A percentile compares a stretch with the other conserved stretches of the same genome.
phyloP scores from a whole-genome alignment of 2,888 invertebrate genomes.

The Drosophila percnosoma region DNA sequence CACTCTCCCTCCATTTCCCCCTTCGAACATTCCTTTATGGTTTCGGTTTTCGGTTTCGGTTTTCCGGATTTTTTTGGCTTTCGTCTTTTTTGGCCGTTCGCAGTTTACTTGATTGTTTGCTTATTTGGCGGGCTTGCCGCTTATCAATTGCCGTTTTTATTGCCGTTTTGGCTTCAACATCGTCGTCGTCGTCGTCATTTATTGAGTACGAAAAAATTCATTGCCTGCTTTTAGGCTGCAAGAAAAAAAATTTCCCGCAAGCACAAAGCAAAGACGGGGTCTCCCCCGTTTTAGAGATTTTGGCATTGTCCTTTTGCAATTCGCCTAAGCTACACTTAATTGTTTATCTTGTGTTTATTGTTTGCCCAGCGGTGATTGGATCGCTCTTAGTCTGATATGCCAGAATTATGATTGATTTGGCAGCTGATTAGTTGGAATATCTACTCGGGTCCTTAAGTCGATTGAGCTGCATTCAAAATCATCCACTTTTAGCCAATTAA shows the following conservation, averaged over 20 bases:
- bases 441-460: not conserved
- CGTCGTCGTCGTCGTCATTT: conserved; percentile 54
- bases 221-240: conserved; percentile 55
- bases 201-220: conserved; percentile 69
- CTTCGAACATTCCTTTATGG: conserved; percentile 26
- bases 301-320: conserved; percentile 19
- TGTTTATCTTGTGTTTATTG: conserved; percentile 76
- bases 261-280: conserved; percentile 23
- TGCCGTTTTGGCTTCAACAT: conserved; percentile 69
- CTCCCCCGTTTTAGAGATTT: conserved; percentile 34
- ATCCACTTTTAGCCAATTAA: not conserved
- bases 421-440: conserved; percentile 32
- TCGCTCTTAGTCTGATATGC: conserved; percentile 32
- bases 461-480: conserved; percentile 4
- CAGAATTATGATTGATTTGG: conserved; percentile 55
- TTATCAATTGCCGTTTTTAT: conserved; percentile 80
- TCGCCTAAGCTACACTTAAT: conserved; percentile 66
- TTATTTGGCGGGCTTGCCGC: conserved; percentile 69
- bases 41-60: conserved; percentile 16
- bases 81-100: conserved; percentile 25
- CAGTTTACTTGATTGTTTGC: conserved; percentile 70
- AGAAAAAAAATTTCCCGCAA: conserved; percentile 48
- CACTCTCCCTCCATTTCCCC: not conserved
- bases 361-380: conserved; percentile 69
- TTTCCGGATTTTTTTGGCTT: conserved; percentile 12